Evolutionary conservation across 1,140 invertebrate genomes (phyloP), one percentile per base, ranked within the genome.

Genomic region (Trinorchestia longiramus): DNA sequence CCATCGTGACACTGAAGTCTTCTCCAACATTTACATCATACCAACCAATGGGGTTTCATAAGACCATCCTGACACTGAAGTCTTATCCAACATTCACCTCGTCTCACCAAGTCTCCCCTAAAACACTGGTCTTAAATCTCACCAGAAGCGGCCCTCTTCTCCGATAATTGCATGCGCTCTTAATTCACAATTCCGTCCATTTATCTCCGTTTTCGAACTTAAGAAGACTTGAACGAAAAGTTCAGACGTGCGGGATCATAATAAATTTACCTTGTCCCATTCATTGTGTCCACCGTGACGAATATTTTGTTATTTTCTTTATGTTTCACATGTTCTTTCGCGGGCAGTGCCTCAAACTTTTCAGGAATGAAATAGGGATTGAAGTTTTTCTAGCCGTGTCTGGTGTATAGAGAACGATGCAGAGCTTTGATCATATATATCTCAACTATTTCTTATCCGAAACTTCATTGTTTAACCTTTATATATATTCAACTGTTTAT

Each of bases 181-280:
- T 94, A 94, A 94, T 94, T 94, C 92, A 94, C 92, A 94, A 94
- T 94, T 94, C 92, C 92, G 92, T 45, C 92, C 92, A 94, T 94
- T 94, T 94, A 94, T 94, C 92, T 94, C 92, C 44, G 43, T 94
- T 94, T 43, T 43, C 43, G 44, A 94, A 94, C 92, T 94, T 94
- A 94, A 94, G 92, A 94, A 94, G 92, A 47, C 92, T 94, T 94
- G 92, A 94, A 94, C 43, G 92, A 94, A 94, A 94, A 94, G 92
- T 94, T 94, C 92, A 47, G 92, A 94, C 92, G 92, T 44, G 43
- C 43, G 44, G 92, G 92, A 94, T 94, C 92, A 94, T 94, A 94
- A 94, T 94, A 94, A 94, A 94, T 94, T 94, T 94, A 47, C 92
- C 92, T 94, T 94, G 92, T 94, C 92, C 92, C 92, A 94, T 94